These are phyloP conservation scores for Limnephilus auricula DNA, from an alignment of 2,888 invertebrate genomes.

Conservation along the genomic window DNA sequence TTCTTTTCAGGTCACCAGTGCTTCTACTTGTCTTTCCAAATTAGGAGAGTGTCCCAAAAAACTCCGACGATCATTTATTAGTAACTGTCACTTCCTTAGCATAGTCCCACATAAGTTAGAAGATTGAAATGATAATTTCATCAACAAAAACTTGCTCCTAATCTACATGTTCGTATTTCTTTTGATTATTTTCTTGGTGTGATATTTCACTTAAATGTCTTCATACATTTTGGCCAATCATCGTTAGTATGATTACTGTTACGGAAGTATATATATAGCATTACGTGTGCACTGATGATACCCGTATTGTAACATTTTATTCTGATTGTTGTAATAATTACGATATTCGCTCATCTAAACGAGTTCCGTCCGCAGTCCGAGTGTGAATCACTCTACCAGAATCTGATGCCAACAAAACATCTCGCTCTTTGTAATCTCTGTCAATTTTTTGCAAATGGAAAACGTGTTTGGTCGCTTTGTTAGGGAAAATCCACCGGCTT, in stretches of 20 bases:
- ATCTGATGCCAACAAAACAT: background rate
- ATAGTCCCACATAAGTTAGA: background rate
- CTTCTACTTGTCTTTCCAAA: background rate
- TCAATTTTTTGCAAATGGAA: background rate
- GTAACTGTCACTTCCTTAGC: too few species aligned
- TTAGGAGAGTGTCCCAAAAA: background rate
- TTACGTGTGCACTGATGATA: too few species aligned
- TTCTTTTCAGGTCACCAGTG: background rate
- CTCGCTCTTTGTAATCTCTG: background rate
- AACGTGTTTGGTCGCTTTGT: slow-evolving; percentile 21
- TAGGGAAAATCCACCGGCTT: slow-evolving; percentile 5
- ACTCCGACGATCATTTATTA: too few species aligned
- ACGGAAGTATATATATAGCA: background rate
- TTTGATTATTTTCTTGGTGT: background rate
- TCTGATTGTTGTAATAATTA: background rate
- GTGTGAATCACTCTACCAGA: background rate
- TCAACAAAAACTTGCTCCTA: background rate
- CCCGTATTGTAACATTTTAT: background rate
- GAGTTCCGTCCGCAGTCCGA: background rate
- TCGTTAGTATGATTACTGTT: background rate
- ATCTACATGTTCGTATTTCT: background rate
- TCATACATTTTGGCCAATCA: background rate
- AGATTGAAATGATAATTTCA: background rate
- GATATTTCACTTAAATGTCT: background rate
- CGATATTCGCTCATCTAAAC: background rate